Conservation (phyloP, 2,888 invertebrate species). For the Zygaena filipendulae region DNA sequence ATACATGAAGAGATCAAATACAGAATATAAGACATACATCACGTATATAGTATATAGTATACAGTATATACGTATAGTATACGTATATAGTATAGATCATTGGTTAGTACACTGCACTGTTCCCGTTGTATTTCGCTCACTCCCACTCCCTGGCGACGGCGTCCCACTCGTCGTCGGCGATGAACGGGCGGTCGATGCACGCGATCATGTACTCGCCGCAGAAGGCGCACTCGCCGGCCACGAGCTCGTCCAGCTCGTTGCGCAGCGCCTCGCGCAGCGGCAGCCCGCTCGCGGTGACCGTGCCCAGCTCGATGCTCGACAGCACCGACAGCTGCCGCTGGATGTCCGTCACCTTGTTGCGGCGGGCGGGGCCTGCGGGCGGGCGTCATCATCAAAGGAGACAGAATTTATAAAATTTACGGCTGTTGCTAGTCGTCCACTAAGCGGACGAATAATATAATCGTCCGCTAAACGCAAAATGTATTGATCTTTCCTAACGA, state of each 20-base stretch:
- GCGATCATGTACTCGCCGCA: conserved; percentile 95
- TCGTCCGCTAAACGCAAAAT: too few species aligned
- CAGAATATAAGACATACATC: too few species aligned
- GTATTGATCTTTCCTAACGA: too few species aligned
- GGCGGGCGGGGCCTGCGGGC: conserved; percentile 66
- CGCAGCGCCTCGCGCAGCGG: conserved; percentile 75
- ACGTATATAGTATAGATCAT: too few species aligned
- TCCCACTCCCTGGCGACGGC: conserved; percentile 88
- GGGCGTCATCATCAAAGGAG: conserved; percentile 3
- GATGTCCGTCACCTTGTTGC: conserved; percentile 72
- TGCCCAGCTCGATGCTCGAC: conserved; percentile 55
- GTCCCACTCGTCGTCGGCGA: conserved; percentile 85
- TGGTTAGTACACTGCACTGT: too few species aligned
- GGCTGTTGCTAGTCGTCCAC: too few species aligned
- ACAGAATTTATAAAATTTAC: too few species aligned
- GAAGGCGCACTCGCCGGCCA: conserved; percentile 92
- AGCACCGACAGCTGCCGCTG: conserved; percentile 71
- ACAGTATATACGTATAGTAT: too few species aligned
- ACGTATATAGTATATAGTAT: too few species aligned
- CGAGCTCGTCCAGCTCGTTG: conserved; percentile 86
- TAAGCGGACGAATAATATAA: too few species aligned
- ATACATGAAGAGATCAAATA: too few species aligned
- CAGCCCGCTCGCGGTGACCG: conserved; percentile 46
- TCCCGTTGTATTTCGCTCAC: conserved; percentile 32
- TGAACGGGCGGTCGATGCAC: conserved; percentile 90